Conservation (phyloP, 64 coral and sea anemone genomes). For the Stichodactyla helianthus region DNA sequence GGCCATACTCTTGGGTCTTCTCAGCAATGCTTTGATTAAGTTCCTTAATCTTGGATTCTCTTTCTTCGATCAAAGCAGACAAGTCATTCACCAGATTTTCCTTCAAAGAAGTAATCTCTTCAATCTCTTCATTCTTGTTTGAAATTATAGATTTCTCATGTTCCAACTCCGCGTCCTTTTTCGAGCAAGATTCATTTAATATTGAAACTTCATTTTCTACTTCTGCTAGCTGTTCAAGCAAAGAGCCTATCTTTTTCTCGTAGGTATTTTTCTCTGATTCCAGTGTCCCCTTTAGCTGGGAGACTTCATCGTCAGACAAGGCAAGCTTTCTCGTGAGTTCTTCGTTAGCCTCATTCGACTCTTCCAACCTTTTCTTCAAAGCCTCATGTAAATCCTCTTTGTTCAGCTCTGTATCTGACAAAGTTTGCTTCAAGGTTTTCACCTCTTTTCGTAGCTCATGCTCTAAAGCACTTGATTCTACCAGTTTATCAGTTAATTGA, state of each 20-base stretch:
- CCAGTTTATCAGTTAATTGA: not conserved
- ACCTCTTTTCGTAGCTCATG: conserved; percentile 1
- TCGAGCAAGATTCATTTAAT: conserved; percentile 3
- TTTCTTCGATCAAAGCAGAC: conserved; percentile 13
- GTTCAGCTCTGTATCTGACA: not conserved
- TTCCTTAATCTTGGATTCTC: conserved; percentile 28
- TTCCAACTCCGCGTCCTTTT: conserved; percentile 1
- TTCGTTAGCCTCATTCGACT: not conserved
- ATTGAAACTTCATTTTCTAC: conserved; percentile 6
- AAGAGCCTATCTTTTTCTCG: conserved; percentile 10
- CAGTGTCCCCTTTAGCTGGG: not conserved
- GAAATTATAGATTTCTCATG: not conserved
- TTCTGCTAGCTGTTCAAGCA: conserved; percentile 26
- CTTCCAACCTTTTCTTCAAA: conserved; percentile 4
- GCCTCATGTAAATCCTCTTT: not conserved
- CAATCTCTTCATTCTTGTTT: conserved; percentile 23
- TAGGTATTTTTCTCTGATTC: not conserved
- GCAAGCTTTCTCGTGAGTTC: not conserved
- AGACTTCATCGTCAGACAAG: not conserved
- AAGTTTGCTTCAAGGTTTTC: not conserved
- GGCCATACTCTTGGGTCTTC: conserved; percentile 3
- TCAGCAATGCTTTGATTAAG: conserved; percentile 32
- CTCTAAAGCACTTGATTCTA: conserved; percentile 1
- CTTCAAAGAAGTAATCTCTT: conserved; percentile 14
- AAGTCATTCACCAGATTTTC: conserved; percentile 30